Evolutionary conservation across 2,113 vertebrate genomes (phyloP).

Genomic region (Pontoporia blainvillei): DNA sequence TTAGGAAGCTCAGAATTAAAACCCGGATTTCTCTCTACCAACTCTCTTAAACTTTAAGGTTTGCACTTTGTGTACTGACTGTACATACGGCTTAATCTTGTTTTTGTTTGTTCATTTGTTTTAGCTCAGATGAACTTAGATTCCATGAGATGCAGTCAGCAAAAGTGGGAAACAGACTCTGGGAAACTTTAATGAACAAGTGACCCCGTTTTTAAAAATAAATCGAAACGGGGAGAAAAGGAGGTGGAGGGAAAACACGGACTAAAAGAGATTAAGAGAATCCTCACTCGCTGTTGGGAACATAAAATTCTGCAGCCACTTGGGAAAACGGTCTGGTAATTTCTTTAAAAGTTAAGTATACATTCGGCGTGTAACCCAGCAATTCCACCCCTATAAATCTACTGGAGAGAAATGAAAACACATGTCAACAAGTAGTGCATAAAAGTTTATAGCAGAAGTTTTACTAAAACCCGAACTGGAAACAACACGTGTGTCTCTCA

Average conservation of each 20-base stretch:
- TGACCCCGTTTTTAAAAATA: constrained; percentile 37
- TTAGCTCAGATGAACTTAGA: neutral
- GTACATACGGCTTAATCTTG: neutral
- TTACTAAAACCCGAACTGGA: neutral
- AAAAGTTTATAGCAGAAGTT: neutral
- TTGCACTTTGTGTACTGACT: neutral
- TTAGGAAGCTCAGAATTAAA: neutral
- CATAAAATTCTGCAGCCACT: neutral
- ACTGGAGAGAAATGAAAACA: neutral
- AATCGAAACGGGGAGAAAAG: neutral
- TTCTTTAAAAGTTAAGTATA: neutral
- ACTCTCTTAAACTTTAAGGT: too few relatives aligned
- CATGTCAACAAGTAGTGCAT: neutral
- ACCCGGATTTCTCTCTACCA: neutral
- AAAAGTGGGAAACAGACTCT: neutral
- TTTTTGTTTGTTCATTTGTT: neutral
- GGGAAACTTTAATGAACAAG: neutral
- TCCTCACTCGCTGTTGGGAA: neutral
- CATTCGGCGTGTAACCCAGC: neutral
- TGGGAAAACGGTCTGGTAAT: neutral
- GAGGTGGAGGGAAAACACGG: neutral
- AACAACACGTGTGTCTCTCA: neutral
- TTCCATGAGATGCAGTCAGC: neutral
- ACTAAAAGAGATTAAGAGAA: neutral
- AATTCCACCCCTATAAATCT: neutral